Base-by-base conservation (phyloP, 2,113 vertebrate species). In the Neolamprologus ventralis region DNA sequence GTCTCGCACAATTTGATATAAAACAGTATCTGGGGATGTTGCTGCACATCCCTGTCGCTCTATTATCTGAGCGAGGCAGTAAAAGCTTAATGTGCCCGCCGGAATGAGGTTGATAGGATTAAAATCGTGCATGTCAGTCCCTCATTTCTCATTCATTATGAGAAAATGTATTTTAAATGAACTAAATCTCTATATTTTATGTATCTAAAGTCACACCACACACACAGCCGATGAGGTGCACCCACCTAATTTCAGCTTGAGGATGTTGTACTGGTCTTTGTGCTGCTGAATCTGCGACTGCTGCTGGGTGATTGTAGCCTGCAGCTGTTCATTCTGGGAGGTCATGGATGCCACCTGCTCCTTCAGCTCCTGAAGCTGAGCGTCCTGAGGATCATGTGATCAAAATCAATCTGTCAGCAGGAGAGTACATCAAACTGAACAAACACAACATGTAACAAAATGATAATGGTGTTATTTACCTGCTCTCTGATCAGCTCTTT, bases 401-500 rank as follows among this genome's bases (percentile, higher is more conserved):
- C 7, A 23, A 35, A 55, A 87, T 14, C 17, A 75, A 81, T 19
- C 2, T 2, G 40, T 87, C 57, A 90, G 57, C 17, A 54, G 28
- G 13, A 81, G 9, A 55, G 14, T 11, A 17, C 3, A 17, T 47
- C 16, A 53, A 40, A 49, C 10, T 51, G 73, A 78, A 78, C 4
- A 21, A 63, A 51, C 2, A 63, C 23, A 54, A 65, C 16, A 11
- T 23, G 54, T 21, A 51, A 37, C 6, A 35, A 53, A 53, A 47
- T 35, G 3, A 71, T 40, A 83, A 23, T 21, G 4, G 21, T 19
- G 57, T 12, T 6, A 54, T 75, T 82, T 95, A 99, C 99, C 97
- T 99, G 99, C 68, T 99, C 98, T 90, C 98, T 96, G 83, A 99
- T 99, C 93, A 99, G 96, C 82, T 98, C 98, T 94, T 99, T 99